These are phyloP conservation scores for Erynnis tages DNA, from an alignment of 2,888 invertebrate species.

Conservation along the genomic window DNA sequence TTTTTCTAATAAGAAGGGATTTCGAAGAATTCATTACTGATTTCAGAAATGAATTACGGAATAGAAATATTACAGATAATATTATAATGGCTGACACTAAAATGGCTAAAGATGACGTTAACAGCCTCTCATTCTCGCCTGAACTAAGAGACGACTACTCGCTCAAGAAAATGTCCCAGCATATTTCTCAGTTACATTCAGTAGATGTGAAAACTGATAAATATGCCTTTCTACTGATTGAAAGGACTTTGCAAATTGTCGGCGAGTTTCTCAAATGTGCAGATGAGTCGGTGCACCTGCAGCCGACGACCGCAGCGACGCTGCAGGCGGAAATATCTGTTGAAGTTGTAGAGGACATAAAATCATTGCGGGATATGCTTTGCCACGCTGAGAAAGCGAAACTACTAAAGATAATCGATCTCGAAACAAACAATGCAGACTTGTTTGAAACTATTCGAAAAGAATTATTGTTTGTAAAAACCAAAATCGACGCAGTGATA, in stretches of 20 bases:
- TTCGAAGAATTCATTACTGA: slow-evolving; percentile 10
- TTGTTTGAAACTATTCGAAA: slow-evolving; percentile 16
- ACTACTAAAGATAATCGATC: slow-evolving; percentile 26
- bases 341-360: slow-evolving; percentile 20
- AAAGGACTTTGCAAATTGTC: slow-evolving; percentile 26
- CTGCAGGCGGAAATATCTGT: slow-evolving; percentile 27
- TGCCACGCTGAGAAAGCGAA: slow-evolving; percentile 23
- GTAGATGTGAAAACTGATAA: slow-evolving; percentile 1
- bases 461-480: slow-evolving; percentile 24
- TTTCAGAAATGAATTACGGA: slow-evolving; percentile 17
- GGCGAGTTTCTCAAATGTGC: slow-evolving; percentile 29
- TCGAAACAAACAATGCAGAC: slow-evolving; percentile 6
- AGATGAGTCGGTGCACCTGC: slow-evolving; percentile 19
- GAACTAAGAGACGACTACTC: slow-evolving; percentile 29
- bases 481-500: slow-evolving; percentile 20
- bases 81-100: slow-evolving; percentile 10
- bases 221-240: slow-evolving; percentile 7
- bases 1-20: slow-evolving; percentile 22
- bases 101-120: slow-evolving; percentile 18
- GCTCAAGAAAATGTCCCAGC: slow-evolving; percentile 24
- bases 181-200: slow-evolving; percentile 14
- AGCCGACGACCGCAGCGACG: slow-evolving; percentile 22
- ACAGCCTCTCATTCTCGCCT: slow-evolving; percentile 14
- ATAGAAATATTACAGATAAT: slow-evolving; percentile 10
- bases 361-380: slow-evolving; percentile 21